Percentiles rank a stretch among this genome's conserved stretches.
Evolutionary conservation across 2,888 invertebrate species (phyloP).

Genomic region (Agrotis segetum): DNA sequence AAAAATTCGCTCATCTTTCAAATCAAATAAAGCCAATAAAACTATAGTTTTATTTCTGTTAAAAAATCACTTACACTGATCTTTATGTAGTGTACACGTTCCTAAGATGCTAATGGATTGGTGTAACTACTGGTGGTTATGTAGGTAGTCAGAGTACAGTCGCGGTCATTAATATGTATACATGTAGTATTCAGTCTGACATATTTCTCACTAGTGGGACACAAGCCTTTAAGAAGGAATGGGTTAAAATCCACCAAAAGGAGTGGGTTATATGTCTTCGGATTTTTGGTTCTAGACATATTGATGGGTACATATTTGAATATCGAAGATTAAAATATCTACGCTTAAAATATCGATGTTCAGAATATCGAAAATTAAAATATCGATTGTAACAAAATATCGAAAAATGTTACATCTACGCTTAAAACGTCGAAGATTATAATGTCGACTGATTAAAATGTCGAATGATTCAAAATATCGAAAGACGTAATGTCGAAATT

Average conservation of each 20-base stretch:
- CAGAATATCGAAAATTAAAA: too few species aligned
- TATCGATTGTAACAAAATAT: too few species aligned
- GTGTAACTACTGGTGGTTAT: conserved; percentile 29
- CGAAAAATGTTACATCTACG: too few species aligned
- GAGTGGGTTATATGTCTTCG: neutral
- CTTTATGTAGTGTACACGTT: conserved; percentile 28
- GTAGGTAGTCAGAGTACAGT: conserved; percentile 28
- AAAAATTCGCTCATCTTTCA: conserved; percentile 23
- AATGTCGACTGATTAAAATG: too few species aligned
- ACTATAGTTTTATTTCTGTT: conserved; percentile 2
- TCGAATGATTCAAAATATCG: too few species aligned
- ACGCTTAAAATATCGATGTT: too few species aligned
- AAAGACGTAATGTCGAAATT: too few species aligned
- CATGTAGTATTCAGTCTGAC: neutral
- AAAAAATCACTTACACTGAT: conserved; percentile 35
- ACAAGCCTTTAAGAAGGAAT: neutral
- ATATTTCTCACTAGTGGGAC: too few species aligned
- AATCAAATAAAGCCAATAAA: neutral
- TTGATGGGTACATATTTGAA: too few species aligned
- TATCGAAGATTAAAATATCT: too few species aligned
- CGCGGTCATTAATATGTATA: neutral
- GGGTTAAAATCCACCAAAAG: neutral
- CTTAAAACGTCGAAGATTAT: too few species aligned
- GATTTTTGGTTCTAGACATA: neutral
- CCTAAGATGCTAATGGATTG: conserved; percentile 42